phyloP scores from a whole-genome alignment of 2,113 vertebrate genomes.

The Crotophaga sulcirostris region DNA sequence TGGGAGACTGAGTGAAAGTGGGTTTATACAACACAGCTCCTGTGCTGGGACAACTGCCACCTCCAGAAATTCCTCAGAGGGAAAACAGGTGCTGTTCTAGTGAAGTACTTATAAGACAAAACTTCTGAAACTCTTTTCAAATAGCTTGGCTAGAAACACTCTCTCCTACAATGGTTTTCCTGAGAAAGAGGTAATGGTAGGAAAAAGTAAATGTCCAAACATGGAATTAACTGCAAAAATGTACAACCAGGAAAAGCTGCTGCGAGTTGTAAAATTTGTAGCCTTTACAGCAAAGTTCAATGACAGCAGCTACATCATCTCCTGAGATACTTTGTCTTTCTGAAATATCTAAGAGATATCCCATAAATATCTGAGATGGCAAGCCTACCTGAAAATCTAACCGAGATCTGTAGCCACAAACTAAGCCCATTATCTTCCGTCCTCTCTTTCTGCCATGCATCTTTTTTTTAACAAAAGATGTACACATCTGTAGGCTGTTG shows the following conservation, averaged over 20 bases:
- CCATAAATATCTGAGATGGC: neutral
- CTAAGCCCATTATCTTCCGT: neutral
- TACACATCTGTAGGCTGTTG: neutral
- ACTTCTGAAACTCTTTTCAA: neutral
- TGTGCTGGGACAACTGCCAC: neutral
- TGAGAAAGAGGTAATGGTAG: neutral
- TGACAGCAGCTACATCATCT: rapidly evolving
- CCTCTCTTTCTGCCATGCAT: neutral
- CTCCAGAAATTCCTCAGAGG: neutral
- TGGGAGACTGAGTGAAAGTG: neutral
- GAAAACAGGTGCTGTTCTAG: neutral
- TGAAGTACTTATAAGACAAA: neutral
- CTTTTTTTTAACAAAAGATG: neutral
- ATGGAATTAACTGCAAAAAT: neutral
- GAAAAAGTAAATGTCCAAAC: neutral
- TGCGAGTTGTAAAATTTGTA: neutral
- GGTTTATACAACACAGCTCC: neutral
- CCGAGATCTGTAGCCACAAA: neutral
- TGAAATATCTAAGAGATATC: neutral
- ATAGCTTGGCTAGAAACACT: neutral
- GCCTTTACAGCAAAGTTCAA: neutral
- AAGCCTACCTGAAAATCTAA: neutral
- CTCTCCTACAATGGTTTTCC: neutral
- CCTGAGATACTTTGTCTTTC: neutral
- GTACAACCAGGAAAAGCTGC: neutral